A percentile compares a stretch with the other conserved stretches of the same genome.
Evolutionary conservation across 1,140 invertebrate genomes (phyloP).

Genomic region (Sipha flava): DNA sequence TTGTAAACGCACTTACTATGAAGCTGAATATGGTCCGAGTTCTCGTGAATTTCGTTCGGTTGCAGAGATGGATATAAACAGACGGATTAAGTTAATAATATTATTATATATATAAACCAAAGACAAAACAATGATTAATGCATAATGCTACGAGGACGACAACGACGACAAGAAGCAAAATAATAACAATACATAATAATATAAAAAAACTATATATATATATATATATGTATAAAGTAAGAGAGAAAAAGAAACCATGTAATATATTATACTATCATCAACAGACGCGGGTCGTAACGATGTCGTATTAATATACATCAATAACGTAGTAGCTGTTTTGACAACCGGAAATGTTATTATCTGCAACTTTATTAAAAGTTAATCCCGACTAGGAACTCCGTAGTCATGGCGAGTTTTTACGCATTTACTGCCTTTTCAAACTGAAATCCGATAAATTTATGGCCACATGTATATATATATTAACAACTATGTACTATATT

Average conservation of each 20-base stretch:
- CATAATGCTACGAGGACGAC: too few species aligned
- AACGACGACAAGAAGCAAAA: too few species aligned
- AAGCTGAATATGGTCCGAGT: too few species aligned
- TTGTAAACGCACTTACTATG: too few species aligned
- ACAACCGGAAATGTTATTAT: slow-evolving; percentile 1
- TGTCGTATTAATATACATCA: background rate
- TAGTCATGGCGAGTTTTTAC: background rate
- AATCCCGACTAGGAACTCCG: background rate
- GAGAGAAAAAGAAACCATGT: background rate
- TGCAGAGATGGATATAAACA: too few species aligned
- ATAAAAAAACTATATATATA: background rate
- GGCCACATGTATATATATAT: too few species aligned
- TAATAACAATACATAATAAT: too few species aligned
- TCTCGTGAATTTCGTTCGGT: too few species aligned
- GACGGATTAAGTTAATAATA: too few species aligned
- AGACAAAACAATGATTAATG: too few species aligned
- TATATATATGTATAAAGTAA: background rate
- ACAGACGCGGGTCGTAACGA: too few species aligned
- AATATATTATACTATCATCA: background rate
- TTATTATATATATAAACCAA: too few species aligned
- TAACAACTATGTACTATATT: background rate
- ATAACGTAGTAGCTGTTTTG: background rate
- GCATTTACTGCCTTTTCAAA: background rate
- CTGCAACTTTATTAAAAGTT: background rate
- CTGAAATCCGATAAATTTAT: background rate